phyloP scores from a whole-genome alignment of 1,140 invertebrate species.

The Pseudomyrmex gracilis region DNA sequence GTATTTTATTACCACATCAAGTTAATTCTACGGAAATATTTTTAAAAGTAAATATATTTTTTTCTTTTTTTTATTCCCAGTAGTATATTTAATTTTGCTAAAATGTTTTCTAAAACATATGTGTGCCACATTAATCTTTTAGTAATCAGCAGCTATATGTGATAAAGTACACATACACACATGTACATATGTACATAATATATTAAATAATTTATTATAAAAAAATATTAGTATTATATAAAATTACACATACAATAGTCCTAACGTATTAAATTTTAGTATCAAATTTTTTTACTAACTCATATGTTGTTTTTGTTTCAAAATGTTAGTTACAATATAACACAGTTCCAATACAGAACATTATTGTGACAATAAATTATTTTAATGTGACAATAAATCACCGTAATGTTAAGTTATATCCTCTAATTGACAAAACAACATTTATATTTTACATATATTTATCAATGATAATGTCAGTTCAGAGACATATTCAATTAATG shows the following conservation, averaged over 20 bases:
- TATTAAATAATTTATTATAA: neutral
- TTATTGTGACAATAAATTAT: neutral
- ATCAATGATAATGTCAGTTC: conserved; percentile 4
- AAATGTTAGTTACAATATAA: conserved; percentile 2
- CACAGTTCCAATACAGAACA: neutral
- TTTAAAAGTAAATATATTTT: neutral
- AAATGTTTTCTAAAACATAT: too few relatives aligned
- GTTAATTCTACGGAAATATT: conserved; percentile 2
- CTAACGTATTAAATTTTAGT: neutral
- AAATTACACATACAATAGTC: neutral
- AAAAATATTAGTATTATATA: neutral
- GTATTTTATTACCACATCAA: neutral
- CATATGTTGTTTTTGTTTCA: too few relatives aligned
- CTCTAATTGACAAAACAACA: neutral
- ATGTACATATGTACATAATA: neutral
- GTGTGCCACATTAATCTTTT: too few relatives aligned
- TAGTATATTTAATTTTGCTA: too few relatives aligned
- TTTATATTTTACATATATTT: conserved; percentile 34
- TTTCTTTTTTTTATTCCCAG: neutral
- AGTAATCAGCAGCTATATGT: neutral
- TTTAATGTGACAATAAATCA: neutral
- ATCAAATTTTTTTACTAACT: neutral
- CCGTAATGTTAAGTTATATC: conserved; percentile 1
- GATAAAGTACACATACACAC: too few relatives aligned
- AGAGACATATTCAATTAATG: conserved; percentile 33